Percentiles rank a stretch among this genome's conserved stretches.
phyloP scores from a whole-genome alignment of 2,797 vertebrate genomes.

The Siniperca obscura region DNA sequence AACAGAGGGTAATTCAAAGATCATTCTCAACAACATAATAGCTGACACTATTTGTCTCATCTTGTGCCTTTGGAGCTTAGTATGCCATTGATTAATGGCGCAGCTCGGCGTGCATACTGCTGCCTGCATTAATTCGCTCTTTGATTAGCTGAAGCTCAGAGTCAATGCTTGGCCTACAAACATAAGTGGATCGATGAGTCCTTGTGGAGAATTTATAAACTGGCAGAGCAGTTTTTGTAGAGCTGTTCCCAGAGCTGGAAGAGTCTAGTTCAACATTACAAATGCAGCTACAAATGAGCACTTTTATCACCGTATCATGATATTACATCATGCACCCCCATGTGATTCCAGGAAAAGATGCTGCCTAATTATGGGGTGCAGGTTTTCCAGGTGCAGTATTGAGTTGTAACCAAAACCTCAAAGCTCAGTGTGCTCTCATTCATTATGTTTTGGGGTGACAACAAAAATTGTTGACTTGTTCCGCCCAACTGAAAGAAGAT shows the following conservation, averaged over 20 bases:
- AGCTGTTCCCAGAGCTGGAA: not conserved
- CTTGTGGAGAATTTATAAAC: constrained; percentile 58
- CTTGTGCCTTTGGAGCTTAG: constrained; percentile 41
- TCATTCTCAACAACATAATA: not conserved
- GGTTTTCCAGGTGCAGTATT: constrained; percentile 27
- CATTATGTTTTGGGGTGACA: constrained; percentile 2
- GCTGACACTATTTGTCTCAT: constrained; percentile 34
- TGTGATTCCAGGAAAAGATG: constrained; percentile 32
- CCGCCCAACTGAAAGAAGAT: not conserved
- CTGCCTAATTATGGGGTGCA: constrained; percentile 25
- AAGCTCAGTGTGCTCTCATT: constrained; percentile 5
- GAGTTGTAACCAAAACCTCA: constrained; percentile 29
- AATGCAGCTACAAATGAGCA: constrained; percentile 5
- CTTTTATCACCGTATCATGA: constrained; percentile 15
- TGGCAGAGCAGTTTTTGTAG: not conserved
- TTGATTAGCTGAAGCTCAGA: constrained; percentile 64
- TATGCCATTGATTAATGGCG: constrained; percentile 44
- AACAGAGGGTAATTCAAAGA: constrained; percentile 20
- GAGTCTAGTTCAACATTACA: constrained; percentile 3
- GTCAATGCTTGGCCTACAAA: constrained; percentile 54
- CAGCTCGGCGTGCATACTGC: constrained; percentile 19
- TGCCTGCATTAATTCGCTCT: constrained; percentile 65
- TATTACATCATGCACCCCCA: constrained; percentile 1
- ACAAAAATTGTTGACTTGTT: constrained; percentile 9
- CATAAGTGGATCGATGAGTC: constrained; percentile 49